phyloP scores from a whole-genome alignment of 2,113 vertebrate genomes.

The Tachuris rubrigastra region DNA sequence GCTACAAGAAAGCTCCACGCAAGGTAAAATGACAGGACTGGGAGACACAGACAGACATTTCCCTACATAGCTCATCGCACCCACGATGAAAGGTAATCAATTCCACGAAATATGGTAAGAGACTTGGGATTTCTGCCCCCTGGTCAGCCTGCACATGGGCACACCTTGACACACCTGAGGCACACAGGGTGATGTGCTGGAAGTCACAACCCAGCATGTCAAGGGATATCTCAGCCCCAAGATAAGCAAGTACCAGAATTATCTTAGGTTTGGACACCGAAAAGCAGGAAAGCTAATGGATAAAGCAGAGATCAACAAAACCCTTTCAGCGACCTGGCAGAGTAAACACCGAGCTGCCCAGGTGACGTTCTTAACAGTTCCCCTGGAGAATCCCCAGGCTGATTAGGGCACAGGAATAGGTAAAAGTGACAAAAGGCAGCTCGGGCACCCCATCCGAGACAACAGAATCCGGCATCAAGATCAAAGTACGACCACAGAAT shows the following conservation, averaged over 20 bases:
- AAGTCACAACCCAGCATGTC: neutral
- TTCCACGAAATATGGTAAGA: neutral
- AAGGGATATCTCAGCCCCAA: neutral
- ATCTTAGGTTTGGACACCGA: neutral
- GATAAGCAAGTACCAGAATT: neutral
- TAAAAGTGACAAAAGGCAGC: neutral
- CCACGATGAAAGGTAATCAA: neutral
- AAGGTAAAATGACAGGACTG: neutral
- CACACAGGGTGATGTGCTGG: accelerated
- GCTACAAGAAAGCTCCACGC: neutral
- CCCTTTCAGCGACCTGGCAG: neutral
- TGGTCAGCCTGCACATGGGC: neutral
- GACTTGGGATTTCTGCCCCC: neutral
- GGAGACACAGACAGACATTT: neutral
- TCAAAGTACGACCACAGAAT: neutral
- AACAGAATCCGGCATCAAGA: neutral
- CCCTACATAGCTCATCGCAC: neutral
- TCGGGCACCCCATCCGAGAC: neutral
- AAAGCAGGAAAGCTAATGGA: neutral
- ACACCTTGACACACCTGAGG: neutral
- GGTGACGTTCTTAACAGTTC: neutral
- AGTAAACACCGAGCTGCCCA: neutral
- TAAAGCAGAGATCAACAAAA: slow-evolving; percentile 3
- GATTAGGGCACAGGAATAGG: neutral
- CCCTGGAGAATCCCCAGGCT: neutral